A percentile compares a stretch with the other conserved stretches of the same genome.
Evolutionary conservation across 2,113 vertebrate genomes (phyloP).

Genomic region (Ctenomys sociabilis): DNA sequence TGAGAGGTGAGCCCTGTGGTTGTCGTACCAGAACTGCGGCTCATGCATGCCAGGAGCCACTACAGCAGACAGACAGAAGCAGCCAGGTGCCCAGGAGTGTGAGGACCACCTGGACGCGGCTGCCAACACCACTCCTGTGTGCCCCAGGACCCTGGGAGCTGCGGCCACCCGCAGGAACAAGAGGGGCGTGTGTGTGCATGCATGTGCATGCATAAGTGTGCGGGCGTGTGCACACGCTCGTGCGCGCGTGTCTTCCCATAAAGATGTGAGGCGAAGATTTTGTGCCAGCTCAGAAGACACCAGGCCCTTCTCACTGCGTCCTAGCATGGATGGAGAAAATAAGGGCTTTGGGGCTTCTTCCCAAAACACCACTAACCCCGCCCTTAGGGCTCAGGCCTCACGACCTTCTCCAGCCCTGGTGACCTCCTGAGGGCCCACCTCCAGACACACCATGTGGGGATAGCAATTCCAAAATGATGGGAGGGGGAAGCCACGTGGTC

Average conservation of each 20-base stretch:
- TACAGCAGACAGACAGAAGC: neutral
- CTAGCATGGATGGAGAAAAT: neutral
- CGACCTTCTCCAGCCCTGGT: neutral
- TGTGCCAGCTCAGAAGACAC: neutral
- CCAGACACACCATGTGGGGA: neutral
- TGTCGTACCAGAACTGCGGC: neutral
- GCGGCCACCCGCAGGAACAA: neutral
- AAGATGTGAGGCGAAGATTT: neutral
- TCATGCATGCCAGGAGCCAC: neutral
- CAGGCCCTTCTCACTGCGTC: neutral
- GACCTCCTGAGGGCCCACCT: neutral
- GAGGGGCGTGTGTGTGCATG: neutral
- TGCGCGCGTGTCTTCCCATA: neutral
- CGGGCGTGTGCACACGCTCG: too few relatives aligned
- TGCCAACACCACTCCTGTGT: neutral
- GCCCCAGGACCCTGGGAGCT: neutral
- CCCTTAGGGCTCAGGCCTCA: neutral
- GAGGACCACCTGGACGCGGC: neutral
- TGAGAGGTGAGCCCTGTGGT: neutral
- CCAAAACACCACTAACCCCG: neutral
- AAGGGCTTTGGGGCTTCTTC: neutral
- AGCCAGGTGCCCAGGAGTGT: neutral
- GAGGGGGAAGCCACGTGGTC: too few relatives aligned
- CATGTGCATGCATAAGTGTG: neutral
- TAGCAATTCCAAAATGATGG: neutral